Conservation (phyloP, 2,797 vertebrate genomes). For the Premnoplex brunnescens region DNA sequence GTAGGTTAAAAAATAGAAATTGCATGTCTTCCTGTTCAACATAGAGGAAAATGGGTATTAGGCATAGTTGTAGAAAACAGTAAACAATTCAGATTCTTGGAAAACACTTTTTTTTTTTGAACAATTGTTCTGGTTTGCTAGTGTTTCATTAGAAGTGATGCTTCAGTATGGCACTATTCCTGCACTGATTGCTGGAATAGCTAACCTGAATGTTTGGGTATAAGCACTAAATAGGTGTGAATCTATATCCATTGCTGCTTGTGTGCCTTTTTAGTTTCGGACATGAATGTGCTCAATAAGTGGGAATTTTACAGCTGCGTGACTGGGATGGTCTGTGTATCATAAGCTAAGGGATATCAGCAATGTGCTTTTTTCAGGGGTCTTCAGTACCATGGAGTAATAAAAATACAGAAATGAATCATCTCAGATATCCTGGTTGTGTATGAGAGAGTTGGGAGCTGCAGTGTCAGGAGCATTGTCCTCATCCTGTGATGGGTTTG, state of each 20-base stretch:
- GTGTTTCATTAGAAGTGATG: neutral
- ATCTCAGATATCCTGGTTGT: neutral
- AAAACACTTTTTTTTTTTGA: neutral
- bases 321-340: neutral
- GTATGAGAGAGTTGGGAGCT: neutral
- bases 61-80: neutral
- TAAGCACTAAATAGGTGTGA: neutral
- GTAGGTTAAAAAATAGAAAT: neutral
- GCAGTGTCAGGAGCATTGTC: neutral
- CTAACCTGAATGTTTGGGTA: neutral
- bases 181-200: neutral
- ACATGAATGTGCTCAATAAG: neutral
- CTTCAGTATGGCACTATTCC: neutral
- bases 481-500: neutral
- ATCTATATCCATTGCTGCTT: neutral
- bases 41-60: neutral
- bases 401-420: neutral
- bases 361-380: neutral
- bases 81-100: neutral
- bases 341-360: neutral
- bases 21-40: neutral
- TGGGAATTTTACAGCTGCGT: rapidly evolving
- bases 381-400: neutral
- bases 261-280: neutral
- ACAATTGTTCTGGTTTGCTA: rapidly evolving